Base-by-base conservation (phyloP, 2,888 invertebrate species). In the Antitype chi region DNA sequence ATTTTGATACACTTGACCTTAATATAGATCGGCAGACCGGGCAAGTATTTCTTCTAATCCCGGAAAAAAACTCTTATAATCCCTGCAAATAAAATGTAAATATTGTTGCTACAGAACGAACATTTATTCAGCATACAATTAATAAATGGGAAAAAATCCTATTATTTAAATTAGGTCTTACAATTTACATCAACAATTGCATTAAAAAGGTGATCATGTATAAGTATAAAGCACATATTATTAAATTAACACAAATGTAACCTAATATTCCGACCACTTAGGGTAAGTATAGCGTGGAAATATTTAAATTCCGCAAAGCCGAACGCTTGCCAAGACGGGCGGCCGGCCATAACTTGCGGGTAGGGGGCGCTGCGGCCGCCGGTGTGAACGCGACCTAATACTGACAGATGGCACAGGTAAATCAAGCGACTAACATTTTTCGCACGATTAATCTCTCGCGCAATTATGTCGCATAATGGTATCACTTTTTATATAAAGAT, bases 331-430 rank as follows among this genome's bases (percentile, higher is more conserved):
- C 86, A 86, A 85, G 84, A 86, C 68, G 68, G 67, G 74, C 63
- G 62, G 55, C 9, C 17, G 43, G 72, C 66, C 57, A 77, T 82
- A 82, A 74, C 63, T 87, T 60, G 67, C 70, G 66, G 20, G 78
- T 32, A 60, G 52, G 71, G 59, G 62, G 64, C 43, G 74, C 20
- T 63, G 70, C 68, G 74, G 83, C 71, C 64, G 70, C 72, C 78
- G 74, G 76, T 85, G 87, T 83, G 86, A 84, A 81, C 66, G 78
- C 81, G 55, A 77, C 81, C 84, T 94, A 93, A 93, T 91, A 90
- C 91, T 91, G 90, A 93, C 91, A 86, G 90, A 94, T 93, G 90
- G 90, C 84, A 80, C 81, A 90, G 89, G 91, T 93, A 93, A 94
- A 93, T 93, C 92, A 92, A 90, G 88, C 87, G 89, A 81, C 83